Evolutionary conservation across 2,113 vertebrate genomes (phyloP).

Genomic region (Chlorodrepanis virens): DNA sequence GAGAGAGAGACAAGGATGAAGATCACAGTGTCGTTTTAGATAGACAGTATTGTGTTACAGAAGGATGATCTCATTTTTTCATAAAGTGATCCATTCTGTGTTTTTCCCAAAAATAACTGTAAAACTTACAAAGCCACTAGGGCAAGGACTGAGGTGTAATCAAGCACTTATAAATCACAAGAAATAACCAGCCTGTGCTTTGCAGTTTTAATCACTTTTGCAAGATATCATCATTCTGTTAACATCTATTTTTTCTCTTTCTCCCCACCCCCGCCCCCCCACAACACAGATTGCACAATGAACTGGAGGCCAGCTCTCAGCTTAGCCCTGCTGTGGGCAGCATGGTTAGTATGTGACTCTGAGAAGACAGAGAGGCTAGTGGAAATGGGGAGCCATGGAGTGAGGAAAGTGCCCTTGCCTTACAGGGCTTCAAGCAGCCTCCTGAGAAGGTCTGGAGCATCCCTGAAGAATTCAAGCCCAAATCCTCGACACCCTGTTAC

Average conservation of each 20-base stretch:
- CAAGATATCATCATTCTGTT: neutral
- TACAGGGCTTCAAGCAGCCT: constrained; percentile 22
- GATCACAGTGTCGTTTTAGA: neutral
- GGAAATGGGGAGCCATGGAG: constrained; percentile 23
- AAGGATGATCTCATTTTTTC: neutral
- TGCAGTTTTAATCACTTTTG: neutral
- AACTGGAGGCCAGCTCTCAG: constrained; percentile 69
- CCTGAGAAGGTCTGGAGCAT: constrained; percentile 40
- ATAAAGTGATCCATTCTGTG: neutral
- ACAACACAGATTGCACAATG: constrained; percentile 70
- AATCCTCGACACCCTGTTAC: constrained; percentile 2
- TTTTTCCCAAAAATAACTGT: neutral
- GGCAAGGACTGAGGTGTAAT: neutral
- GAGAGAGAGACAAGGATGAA: neutral
- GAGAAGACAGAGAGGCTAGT: constrained; percentile 22
- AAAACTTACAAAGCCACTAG: neutral
- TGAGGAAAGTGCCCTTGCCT: constrained; percentile 27
- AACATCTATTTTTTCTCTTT: neutral
- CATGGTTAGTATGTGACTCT: constrained; percentile 75
- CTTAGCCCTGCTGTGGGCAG: constrained; percentile 74
- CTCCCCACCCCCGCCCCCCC: neutral
- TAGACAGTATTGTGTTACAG: neutral
- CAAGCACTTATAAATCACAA: neutral
- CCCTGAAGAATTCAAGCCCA: neutral
- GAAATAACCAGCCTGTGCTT: neutral